Conservation (phyloP, 2,888 invertebrate species). For the Copidosoma aretas region DNA sequence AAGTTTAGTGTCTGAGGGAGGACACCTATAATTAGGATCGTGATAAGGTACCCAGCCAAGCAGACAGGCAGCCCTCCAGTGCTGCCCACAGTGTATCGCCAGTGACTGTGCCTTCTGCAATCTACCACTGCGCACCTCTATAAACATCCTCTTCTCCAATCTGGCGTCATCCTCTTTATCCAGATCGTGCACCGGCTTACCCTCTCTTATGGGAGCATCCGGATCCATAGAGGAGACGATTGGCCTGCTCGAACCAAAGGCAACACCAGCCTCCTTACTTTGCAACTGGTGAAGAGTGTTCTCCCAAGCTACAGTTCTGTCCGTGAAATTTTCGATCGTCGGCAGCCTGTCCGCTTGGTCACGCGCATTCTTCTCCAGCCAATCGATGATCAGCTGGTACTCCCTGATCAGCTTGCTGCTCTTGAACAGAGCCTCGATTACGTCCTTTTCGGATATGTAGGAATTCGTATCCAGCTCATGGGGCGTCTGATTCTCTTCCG, state of each 20-base stretch:
- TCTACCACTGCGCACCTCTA: slow-evolving; percentile 80
- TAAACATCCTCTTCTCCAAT: slow-evolving; percentile 59
- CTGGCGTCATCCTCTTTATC: slow-evolving; percentile 81
- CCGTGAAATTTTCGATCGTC: slow-evolving; percentile 77
- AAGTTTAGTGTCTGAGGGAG: slow-evolving; percentile 57
- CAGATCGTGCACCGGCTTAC: slow-evolving; percentile 80
- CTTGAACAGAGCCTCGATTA: slow-evolving; percentile 68
- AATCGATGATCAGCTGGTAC: slow-evolving; percentile 87
- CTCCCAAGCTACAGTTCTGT: slow-evolving; percentile 86
- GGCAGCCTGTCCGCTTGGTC: slow-evolving; percentile 64
- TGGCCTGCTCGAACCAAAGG: slow-evolving; percentile 67
- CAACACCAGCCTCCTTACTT: slow-evolving; percentile 64
- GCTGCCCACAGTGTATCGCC: slow-evolving; percentile 86
- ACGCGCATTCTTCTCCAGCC: slow-evolving; percentile 84
- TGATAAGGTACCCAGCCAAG: slow-evolving; percentile 90
- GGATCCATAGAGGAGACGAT: slow-evolving; percentile 82
- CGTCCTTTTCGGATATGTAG: slow-evolving; percentile 68
- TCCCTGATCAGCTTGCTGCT: slow-evolving; percentile 68
- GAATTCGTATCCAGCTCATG: slow-evolving; percentile 47
- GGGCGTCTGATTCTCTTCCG: slow-evolving; percentile 48
- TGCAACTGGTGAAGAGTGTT: slow-evolving; percentile 85
- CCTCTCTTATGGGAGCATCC: slow-evolving; percentile 84
- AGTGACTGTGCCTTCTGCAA: slow-evolving; percentile 84
- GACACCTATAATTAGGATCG: slow-evolving; percentile 75
- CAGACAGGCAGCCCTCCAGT: slow-evolving; percentile 88